These are phyloP conservation scores for Drosophila demipolita DNA, from an alignment of 2,888 invertebrate genomes.

Conservation along the genomic window DNA sequence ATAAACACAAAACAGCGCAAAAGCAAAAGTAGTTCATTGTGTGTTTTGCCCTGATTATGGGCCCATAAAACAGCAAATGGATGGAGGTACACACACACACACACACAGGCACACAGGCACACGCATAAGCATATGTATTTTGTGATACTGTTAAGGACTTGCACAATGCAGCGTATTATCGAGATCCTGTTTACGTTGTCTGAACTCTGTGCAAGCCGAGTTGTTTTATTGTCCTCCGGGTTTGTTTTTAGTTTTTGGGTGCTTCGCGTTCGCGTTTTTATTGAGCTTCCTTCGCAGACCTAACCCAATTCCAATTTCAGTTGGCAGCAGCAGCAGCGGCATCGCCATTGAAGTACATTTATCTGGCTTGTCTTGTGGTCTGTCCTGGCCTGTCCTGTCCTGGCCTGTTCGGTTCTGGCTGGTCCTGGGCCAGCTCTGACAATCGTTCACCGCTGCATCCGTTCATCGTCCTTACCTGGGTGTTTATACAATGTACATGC, in stretches of 20 bases:
- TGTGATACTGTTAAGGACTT: slow-evolving; percentile 40
- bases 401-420: background rate
- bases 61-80: background rate
- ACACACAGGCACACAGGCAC: background rate
- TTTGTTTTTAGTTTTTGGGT: slow-evolving; percentile 9
- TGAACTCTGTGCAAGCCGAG: slow-evolving; percentile 10
- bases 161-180: slow-evolving; percentile 50
- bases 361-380: background rate
- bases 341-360: slow-evolving; percentile 37
- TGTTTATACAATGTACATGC: slow-evolving; percentile 12
- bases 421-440: background rate
- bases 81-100: background rate
- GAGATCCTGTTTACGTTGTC: slow-evolving; percentile 22
- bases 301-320: background rate
- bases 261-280: slow-evolving; percentile 36
- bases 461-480: slow-evolving; percentile 37
- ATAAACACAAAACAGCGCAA: background rate
- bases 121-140: background rate
- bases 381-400: background rate
- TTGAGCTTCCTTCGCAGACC: slow-evolving; percentile 40
- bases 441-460: slow-evolving; percentile 42
- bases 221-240: slow-evolving; percentile 29
- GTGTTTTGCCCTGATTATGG: slow-evolving; percentile 1
- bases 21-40: background rate
- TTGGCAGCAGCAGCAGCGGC: slow-evolving; percentile 11